Conservation (phyloP, 2,797 vertebrate species). For the Mormyrus proboscirostris region DNA sequence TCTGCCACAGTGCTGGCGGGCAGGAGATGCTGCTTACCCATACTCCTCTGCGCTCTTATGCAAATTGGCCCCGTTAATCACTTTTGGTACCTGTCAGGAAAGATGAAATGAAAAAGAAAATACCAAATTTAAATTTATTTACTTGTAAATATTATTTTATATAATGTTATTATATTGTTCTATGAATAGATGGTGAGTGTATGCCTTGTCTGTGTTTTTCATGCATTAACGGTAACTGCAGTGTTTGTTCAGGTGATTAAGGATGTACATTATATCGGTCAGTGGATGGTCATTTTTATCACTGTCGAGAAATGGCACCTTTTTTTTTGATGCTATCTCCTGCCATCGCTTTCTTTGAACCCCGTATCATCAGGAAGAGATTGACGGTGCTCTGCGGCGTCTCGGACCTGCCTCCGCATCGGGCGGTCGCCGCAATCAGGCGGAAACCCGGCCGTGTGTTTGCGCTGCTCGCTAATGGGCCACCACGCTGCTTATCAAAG, state of each 20-base stretch:
- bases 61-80: not conserved
- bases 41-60: not conserved
- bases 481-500: not conserved
- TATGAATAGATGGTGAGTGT: not conserved
- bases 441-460: not conserved
- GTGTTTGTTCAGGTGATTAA: not conserved
- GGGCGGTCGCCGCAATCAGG: not conserved
- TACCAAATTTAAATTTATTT: not conserved
- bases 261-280: not conserved
- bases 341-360: not conserved
- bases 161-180: not conserved
- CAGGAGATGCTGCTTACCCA: not conserved
- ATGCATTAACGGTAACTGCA: not conserved
- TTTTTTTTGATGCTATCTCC: not conserved
- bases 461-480: not conserved
- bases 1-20: not conserved
- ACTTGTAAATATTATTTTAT: not conserved
- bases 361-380: not conserved
- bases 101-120: not conserved
- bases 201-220: not conserved
- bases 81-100: not conserved
- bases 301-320: not conserved
- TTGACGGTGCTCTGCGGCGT: not conserved
- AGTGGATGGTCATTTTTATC: not conserved
- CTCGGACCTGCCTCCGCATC: not conserved